phyloP scores from a whole-genome alignment of 2,113 vertebrate species.

The Callionymus lyra region DNA sequence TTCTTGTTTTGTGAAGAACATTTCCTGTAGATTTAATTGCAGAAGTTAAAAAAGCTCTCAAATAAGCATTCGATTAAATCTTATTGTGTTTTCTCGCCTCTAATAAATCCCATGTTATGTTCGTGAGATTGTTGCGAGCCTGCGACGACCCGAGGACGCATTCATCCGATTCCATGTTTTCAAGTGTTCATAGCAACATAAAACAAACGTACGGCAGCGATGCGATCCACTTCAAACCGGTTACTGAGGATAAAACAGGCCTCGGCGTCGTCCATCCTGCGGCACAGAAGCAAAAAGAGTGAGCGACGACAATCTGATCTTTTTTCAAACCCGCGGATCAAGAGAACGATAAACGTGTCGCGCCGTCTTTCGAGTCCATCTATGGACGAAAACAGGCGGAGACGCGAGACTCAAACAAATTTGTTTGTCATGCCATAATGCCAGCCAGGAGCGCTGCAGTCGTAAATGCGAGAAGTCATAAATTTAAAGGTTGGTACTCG shows the following conservation, averaged over 20 bases:
- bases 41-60: too few relatives aligned
- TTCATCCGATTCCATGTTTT: background rate
- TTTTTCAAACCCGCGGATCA: too few relatives aligned
- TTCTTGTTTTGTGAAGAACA: too few relatives aligned
- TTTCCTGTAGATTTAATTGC: too few relatives aligned
- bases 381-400: constrained; percentile 33
- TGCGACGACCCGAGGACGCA: too few relatives aligned
- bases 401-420: constrained; percentile 32
- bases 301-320: too few relatives aligned
- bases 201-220: constrained; percentile 69
- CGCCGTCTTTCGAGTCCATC: constrained; percentile 37
- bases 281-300: constrained; percentile 25
- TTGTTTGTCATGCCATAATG: constrained; percentile 21
- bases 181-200: constrained; percentile 1
- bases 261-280: constrained; percentile 77
- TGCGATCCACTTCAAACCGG: constrained; percentile 77
- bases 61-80: too few relatives aligned
- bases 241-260: constrained; percentile 81
- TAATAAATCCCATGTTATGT: too few relatives aligned
- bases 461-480: constrained; percentile 1
- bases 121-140: too few relatives aligned
- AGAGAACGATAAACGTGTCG: constrained; percentile 41
- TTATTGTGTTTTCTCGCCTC: too few relatives aligned
- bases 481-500: too few relatives aligned
- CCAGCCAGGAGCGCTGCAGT: constrained; percentile 7